Evolutionary conservation across 2,888 invertebrate genomes (phyloP).

Genomic region (Phorcus lineatus): DNA sequence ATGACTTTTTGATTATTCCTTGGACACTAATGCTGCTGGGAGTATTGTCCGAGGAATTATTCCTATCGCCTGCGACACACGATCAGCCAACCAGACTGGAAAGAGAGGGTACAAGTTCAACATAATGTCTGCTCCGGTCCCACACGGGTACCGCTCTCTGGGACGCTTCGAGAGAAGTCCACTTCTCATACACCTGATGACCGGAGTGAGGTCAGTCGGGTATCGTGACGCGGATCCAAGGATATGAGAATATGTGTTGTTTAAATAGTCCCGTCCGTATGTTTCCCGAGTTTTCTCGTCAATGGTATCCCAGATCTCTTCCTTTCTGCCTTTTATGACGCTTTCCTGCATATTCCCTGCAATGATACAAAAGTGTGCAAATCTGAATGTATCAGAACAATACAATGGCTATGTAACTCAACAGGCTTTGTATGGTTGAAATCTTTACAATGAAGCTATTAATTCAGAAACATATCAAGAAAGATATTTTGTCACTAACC

Average conservation of each 20-base stretch:
- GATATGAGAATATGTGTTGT: conserved; percentile 60
- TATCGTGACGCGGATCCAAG: conserved; percentile 46
- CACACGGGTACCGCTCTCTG: conserved; percentile 66
- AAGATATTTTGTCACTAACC: too few species aligned
- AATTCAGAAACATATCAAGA: too few species aligned
- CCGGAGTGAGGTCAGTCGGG: conserved; percentile 69
- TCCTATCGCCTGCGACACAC: conserved; percentile 54
- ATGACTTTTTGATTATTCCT: too few species aligned
- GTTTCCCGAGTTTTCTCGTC: conserved; percentile 57
- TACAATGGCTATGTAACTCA: too few species aligned
- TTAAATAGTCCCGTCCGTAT: conserved; percentile 68
- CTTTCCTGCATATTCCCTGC: conserved; percentile 62
- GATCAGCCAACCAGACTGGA: conserved; percentile 70
- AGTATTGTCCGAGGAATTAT: conserved; percentile 53
- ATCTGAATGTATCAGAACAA: too few species aligned
- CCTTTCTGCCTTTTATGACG: conserved; percentile 49
- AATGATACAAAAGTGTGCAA: conserved; percentile 13
- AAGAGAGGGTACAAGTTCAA: conserved; percentile 63
- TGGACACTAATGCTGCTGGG: conserved; percentile 36
- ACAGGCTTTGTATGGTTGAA: too few species aligned
- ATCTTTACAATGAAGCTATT: too few species aligned
- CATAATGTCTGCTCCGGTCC: conserved; percentile 65
- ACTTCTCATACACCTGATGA: conserved; percentile 68
- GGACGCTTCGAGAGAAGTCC: conserved; percentile 70
- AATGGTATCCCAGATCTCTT: conserved; percentile 66